These are phyloP conservation scores for Nesidiocoris tenuis DNA, from an alignment of 2,888 invertebrate species.

Conservation along the genomic window DNA sequence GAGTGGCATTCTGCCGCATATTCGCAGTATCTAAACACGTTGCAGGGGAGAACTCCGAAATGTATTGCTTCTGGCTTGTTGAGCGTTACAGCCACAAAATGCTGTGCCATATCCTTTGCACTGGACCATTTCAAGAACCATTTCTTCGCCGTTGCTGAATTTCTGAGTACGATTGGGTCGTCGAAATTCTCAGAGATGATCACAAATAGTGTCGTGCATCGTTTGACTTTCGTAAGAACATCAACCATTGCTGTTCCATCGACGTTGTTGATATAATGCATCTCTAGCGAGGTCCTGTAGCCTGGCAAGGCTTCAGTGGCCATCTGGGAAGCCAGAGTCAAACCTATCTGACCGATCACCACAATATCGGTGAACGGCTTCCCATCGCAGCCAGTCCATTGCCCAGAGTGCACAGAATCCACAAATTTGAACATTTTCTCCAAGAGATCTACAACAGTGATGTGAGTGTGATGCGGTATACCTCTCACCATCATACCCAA, in stretches of 20 bases:
- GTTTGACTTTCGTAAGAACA: conserved; percentile 80
- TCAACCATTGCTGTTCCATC: conserved; percentile 98
- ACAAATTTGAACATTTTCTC: conserved; percentile 20
- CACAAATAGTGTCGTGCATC: conserved; percentile 95
- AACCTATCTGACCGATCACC: conserved; percentile 99
- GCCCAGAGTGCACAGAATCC: conserved; percentile 58
- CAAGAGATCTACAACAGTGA: conserved; percentile 13
- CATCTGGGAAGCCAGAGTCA: conserved; percentile 85
- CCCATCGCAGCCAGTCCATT: conserved; percentile 78
- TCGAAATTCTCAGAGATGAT: conserved; percentile 99
- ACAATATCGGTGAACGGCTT: conserved; percentile 94
- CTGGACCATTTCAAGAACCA: conserved; percentile 89
- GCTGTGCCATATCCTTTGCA: conserved; percentile 61
- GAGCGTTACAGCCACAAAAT: conserved; percentile 61
- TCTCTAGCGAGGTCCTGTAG: conserved; percentile 78
- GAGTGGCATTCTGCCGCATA: conserved; percentile 91
- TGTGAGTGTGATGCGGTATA: too few species aligned
- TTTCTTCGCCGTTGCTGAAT: conserved; percentile 93
- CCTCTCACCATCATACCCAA: too few species aligned
- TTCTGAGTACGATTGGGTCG: conserved; percentile 98
- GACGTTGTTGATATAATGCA: conserved; percentile 97
- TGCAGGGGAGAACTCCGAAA: conserved; percentile 73
- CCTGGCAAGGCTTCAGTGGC: conserved; percentile 96
- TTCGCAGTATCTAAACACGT: conserved; percentile 70
- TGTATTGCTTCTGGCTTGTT: conserved; percentile 90